These are phyloP conservation scores for Tenthredo livida DNA, from an alignment of 2,888 invertebrate species.

Conservation along the genomic window DNA sequence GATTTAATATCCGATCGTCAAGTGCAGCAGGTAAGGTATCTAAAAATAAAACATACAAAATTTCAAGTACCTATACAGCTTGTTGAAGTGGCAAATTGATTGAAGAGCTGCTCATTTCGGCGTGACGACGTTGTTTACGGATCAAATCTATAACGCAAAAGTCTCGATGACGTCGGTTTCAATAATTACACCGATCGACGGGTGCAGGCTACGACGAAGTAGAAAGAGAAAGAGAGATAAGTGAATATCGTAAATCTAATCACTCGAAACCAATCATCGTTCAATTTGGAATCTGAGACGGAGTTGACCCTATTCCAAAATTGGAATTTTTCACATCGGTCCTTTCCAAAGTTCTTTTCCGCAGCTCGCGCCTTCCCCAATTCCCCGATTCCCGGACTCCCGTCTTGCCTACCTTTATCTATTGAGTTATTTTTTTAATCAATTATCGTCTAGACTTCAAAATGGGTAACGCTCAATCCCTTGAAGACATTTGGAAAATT, in stretches of 20 bases:
- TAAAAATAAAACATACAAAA: neutral
- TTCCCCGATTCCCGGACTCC: neutral
- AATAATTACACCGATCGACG: slow-evolving; percentile 5
- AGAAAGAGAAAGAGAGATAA: neutral
- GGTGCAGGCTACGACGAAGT: neutral
- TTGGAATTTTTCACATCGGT: neutral
- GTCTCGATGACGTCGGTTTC: neutral
- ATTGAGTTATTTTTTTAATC: neutral
- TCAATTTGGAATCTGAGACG: neutral
- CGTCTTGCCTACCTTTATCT: neutral
- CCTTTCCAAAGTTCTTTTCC: neutral
- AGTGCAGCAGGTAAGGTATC: neutral
- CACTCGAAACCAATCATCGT: neutral
- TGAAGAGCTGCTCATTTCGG: neutral
- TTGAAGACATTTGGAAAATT: neutral
- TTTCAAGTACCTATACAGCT: neutral
- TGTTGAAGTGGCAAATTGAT: neutral
- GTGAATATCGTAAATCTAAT: slow-evolving; percentile 9
- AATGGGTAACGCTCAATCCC: neutral
- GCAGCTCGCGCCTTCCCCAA: neutral
- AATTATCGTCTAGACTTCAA: slow-evolving; percentile 38
- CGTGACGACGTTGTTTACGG: neutral
- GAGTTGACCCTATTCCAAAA: neutral
- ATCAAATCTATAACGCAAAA: slow-evolving; percentile 6
- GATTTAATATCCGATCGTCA: neutral